Conservation (phyloP, 2,797 vertebrate genomes). For the Pangasius macronema region DNA sequence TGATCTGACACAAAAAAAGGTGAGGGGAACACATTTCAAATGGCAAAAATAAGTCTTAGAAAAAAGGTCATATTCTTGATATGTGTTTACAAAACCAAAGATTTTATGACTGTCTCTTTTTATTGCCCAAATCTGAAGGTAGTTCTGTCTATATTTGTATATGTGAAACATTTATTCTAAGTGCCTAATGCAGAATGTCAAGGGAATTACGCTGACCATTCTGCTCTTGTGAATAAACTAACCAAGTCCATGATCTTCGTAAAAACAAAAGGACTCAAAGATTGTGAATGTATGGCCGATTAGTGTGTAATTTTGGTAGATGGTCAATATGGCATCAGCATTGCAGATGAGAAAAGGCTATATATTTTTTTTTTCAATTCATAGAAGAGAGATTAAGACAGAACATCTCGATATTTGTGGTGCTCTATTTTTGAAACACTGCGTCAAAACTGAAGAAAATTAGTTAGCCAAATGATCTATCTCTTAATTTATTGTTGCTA, state of each 20-base stretch:
- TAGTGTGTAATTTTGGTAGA: constrained; percentile 52
- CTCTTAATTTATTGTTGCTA: constrained; percentile 51
- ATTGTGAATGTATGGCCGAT: constrained; percentile 87
- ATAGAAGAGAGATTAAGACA: constrained; percentile 6
- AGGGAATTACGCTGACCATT: constrained; percentile 66
- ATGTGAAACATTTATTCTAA: constrained; percentile 84
- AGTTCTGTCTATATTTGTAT: constrained; percentile 88
- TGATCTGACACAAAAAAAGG: constrained; percentile 39
- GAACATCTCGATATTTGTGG: constrained; percentile 57
- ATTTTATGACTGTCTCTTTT: constrained; percentile 74
- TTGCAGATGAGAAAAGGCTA: constrained; percentile 20
- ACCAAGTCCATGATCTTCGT: constrained; percentile 81
- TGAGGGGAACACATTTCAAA: constrained; percentile 43
- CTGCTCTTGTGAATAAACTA: constrained; percentile 80
- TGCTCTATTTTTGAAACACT: constrained; percentile 54
- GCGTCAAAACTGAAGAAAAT: constrained; percentile 35
- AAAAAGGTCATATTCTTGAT: constrained; percentile 32
- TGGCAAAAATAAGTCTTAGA: constrained; percentile 30
- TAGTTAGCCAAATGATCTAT: constrained; percentile 24
- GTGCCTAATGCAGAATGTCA: constrained; percentile 91
- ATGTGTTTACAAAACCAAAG: constrained; percentile 92
- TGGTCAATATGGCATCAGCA: constrained; percentile 13
- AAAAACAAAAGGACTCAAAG: constrained; percentile 70
- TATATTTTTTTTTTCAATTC: constrained; percentile 11
- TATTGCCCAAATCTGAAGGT: constrained; percentile 77